phyloP scores from a whole-genome alignment of 2,888 invertebrate species.

The Linnaemya tessellans region DNA sequence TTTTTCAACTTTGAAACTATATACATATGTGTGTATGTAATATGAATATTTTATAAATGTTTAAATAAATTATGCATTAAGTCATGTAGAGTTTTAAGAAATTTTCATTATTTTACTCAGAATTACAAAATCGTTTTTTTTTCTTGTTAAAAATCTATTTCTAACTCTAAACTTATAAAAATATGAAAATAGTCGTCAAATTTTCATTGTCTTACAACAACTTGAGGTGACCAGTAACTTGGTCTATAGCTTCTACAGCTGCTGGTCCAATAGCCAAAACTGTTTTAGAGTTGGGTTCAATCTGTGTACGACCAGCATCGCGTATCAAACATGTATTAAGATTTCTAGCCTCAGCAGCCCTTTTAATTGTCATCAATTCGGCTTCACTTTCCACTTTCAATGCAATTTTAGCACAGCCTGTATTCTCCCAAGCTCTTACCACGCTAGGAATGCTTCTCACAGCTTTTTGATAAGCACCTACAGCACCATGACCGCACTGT shows the following conservation, averaged over 20 bases:
- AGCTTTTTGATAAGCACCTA: constrained; percentile 91
- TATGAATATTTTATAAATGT: no score
- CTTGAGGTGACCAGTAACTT: constrained; percentile 94
- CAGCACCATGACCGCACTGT: constrained; percentile 97
- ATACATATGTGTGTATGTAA: no score
- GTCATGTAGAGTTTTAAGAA: constrained; percentile 1
- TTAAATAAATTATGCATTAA: constrained; percentile 4
- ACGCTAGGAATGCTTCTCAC: constrained; percentile 86
- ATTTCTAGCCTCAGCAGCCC: constrained; percentile 88
- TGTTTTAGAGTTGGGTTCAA: constrained; percentile 93
- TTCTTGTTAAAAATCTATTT: not conserved
- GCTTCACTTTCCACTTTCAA: constrained; percentile 91
- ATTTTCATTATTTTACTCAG: constrained; percentile 18
- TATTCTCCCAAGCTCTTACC: constrained; percentile 85
- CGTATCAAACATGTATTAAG: constrained; percentile 90
- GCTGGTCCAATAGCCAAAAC: constrained; percentile 97
- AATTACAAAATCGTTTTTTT: constrained; percentile 21
- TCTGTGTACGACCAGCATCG: constrained; percentile 97
- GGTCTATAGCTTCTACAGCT: constrained; percentile 89
- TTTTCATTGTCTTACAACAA: constrained; percentile 85
- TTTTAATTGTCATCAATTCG: constrained; percentile 88
- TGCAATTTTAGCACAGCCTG: constrained; percentile 94
- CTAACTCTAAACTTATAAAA: constrained; percentile 31
- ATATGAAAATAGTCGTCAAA: not conserved
- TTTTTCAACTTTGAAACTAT: not conserved